Percentiles rank a stretch among this genome's conserved stretches.
Conservation (phyloP, 2,888 invertebrate genomes). For the Gari tellinella region DNA sequence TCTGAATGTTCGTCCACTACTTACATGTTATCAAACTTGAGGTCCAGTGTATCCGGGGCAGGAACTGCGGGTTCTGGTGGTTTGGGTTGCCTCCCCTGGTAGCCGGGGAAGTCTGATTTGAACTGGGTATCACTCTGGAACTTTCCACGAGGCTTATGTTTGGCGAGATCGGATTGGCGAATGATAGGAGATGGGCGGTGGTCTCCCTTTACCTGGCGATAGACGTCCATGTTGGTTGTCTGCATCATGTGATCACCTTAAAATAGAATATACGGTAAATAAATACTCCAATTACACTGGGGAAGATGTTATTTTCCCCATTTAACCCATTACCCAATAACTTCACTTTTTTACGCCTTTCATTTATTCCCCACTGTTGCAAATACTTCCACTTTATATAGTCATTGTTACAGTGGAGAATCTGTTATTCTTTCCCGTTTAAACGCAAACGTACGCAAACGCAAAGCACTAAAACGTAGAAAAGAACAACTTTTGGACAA, state of each 20-base stretch:
- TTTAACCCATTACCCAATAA: too few species aligned
- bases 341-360: too few species aligned
- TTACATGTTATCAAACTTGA: conserved; percentile 80
- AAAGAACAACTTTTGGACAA: too few species aligned
- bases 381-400: too few species aligned
- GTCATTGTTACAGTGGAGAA: not conserved
- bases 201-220: conserved; percentile 70
- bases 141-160: conserved; percentile 65
- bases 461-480: too few species aligned
- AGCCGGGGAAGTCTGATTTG: conserved; percentile 75
- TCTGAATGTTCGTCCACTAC: too few species aligned
- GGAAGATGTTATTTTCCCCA: too few species aligned
- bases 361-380: too few species aligned
- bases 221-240: conserved; percentile 78
- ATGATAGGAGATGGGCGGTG: conserved; percentile 66
- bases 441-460: too few species aligned
- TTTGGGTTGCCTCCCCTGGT: conserved; percentile 65
- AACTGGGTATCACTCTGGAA: conserved; percentile 76
- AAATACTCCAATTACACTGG: too few species aligned
- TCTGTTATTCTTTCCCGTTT: not conserved
- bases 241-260: conserved; percentile 75
- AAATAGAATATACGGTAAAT: conserved; percentile 15
- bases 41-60: conserved; percentile 77
- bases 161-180: conserved; percentile 65
- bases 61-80: conserved; percentile 76